phyloP scores from a whole-genome alignment of 1,140 invertebrate genomes.

The Drosophila punjabiensis region DNA sequence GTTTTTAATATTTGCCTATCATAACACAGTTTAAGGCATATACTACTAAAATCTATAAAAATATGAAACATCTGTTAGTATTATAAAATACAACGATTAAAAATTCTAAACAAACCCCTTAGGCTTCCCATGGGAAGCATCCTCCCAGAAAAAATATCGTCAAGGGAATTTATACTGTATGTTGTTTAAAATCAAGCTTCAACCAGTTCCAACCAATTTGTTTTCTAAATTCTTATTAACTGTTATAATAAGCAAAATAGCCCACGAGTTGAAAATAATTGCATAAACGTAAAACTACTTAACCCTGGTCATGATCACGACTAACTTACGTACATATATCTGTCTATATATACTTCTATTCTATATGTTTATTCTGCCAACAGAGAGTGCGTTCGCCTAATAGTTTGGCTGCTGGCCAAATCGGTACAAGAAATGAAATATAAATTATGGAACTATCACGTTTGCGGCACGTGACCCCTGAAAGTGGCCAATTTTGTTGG shows the following conservation, averaged over 20 bases:
- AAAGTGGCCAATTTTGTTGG: not conserved
- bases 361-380: conserved; percentile 3
- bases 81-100: not conserved
- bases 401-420: conserved; percentile 35
- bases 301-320: conserved; percentile 36
- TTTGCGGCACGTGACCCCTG: conserved; percentile 38
- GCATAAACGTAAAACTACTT: conserved; percentile 31
- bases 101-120: not conserved
- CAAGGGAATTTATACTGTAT: not conserved
- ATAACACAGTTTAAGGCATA: not conserved
- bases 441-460: conserved; percentile 62
- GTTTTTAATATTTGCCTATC: not conserved
- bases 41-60: not conserved
- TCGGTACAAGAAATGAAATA: conserved; percentile 31
- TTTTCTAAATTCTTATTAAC: not conserved
- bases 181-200: not conserved
- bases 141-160: too few relatives aligned
- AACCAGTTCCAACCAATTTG: not conserved
- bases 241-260: conserved; percentile 2
- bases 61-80: too few relatives aligned
- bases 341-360: not conserved
- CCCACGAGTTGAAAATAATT: conserved; percentile 5
- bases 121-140: too few relatives aligned
- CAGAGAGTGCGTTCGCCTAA: conserved; percentile 18
- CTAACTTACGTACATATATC: conserved; percentile 1